Evolutionary conservation across 2,113 vertebrate species (phyloP).

Genomic region (Myrmophylax atrothorax): DNA sequence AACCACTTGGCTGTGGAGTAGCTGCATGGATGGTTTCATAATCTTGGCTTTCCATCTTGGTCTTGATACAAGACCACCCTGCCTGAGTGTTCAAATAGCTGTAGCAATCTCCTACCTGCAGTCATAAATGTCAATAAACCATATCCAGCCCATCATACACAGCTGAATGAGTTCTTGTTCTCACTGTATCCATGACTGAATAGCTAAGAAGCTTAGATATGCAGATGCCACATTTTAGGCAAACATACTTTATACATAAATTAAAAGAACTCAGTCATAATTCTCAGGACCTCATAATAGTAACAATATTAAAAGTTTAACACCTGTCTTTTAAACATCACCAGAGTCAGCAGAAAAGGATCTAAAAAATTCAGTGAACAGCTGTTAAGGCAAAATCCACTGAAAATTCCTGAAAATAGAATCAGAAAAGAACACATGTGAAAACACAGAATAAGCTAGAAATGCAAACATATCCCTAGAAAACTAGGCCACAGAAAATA

Average conservation of each 20-base stretch:
- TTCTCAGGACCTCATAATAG: not conserved
- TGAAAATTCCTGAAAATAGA: not conserved
- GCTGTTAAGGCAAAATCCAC: not conserved
- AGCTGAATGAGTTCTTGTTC: constrained; percentile 35
- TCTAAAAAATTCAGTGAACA: not conserved
- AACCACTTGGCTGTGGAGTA: constrained; percentile 5
- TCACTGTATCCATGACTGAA: not conserved
- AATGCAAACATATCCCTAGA: not conserved
- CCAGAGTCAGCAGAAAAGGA: not conserved
- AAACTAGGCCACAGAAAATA: not conserved
- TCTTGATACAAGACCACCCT: constrained; percentile 16
- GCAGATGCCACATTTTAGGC: not conserved
- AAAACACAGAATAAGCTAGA: not conserved
- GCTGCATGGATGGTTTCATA: constrained; percentile 24
- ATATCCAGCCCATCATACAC: not conserved
- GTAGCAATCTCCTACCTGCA: constrained; percentile 23
- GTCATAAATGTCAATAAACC: constrained; percentile 39
- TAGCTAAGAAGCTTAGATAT: not conserved
- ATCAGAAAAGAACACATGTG: not conserved
- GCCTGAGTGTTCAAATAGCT: not conserved
- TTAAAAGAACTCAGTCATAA: not conserved
- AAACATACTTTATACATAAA: not conserved
- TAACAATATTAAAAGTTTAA: not conserved
- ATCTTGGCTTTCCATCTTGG: constrained; percentile 7
- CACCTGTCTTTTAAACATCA: not conserved